Evolutionary conservation across 1,140 invertebrate species (phyloP).

Genomic region (Atta texana): DNA sequence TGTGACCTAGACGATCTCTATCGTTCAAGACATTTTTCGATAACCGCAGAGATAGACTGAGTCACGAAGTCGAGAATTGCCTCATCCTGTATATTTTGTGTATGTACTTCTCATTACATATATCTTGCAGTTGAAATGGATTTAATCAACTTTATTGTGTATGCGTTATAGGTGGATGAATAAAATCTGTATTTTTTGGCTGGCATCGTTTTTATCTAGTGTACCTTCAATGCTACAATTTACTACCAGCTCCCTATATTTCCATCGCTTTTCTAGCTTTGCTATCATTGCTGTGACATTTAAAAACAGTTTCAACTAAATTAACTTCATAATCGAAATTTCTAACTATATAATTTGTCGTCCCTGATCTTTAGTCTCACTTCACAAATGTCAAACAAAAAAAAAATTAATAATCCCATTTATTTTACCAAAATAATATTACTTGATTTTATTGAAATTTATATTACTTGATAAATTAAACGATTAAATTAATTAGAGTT

Average conservation of each 20-base stretch:
- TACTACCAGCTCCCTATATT: not conserved
- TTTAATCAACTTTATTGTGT: constrained; percentile 82
- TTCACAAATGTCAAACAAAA: not conserved
- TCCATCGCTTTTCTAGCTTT: not conserved
- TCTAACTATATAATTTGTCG: too few relatives aligned
- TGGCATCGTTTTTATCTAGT: constrained; percentile 80
- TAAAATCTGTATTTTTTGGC: constrained; percentile 83
- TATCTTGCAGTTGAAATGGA: constrained; percentile 74
- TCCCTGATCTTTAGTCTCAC: not conserved
- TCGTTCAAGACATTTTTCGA: constrained; percentile 19
- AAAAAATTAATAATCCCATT: not conserved
- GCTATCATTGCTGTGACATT: not conserved
- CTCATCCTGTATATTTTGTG: constrained; percentile 42
- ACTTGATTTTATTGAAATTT: not conserved
- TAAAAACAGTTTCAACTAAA: not conserved
- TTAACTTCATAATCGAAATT: constrained; percentile 5
- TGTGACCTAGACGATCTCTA: constrained; percentile 7
- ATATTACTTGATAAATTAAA: not conserved
- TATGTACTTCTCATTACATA: constrained; percentile 46
- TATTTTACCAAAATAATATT: not conserved
- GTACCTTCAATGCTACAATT: constrained; percentile 65
- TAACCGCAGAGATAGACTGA: constrained; percentile 19
- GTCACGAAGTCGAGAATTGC: constrained; percentile 4
- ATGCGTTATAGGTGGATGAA: constrained; percentile 79
- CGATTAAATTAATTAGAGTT: not conserved